Conservation (phyloP, 2,797 vertebrate genomes). For the Acipenser transmontanus region DNA sequence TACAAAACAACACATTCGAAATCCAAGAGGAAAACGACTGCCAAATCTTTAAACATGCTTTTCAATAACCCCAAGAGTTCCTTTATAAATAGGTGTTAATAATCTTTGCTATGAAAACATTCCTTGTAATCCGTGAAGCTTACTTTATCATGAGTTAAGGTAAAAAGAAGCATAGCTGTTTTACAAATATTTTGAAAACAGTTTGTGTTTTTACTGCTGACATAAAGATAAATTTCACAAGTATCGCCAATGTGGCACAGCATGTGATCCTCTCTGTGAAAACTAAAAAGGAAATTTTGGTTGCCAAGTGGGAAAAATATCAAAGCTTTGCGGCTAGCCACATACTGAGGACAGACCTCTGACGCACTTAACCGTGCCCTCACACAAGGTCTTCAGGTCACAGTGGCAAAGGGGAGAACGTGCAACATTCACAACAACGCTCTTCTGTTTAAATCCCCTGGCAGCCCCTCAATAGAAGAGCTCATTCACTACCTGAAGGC, state of each 20-base stretch:
- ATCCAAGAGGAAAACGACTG: slow-evolving; percentile 40
- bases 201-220: slow-evolving; percentile 68
- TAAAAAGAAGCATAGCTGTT: slow-evolving; percentile 64
- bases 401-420: slow-evolving; percentile 31
- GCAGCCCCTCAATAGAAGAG: background rate
- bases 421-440: background rate
- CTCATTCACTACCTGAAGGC: slow-evolving; percentile 77
- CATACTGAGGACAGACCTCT: slow-evolving; percentile 47
- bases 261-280: slow-evolving; percentile 55
- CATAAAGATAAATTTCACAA: slow-evolving; percentile 68
- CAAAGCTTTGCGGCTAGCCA: slow-evolving; percentile 26
- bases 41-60: slow-evolving; percentile 27
- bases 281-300: slow-evolving; percentile 61
- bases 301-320: slow-evolving; percentile 46
- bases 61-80: slow-evolving; percentile 23
- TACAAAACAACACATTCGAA: background rate
- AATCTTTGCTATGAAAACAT: slow-evolving; percentile 54
- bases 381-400: slow-evolving; percentile 33
- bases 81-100: slow-evolving; percentile 39
- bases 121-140: slow-evolving; percentile 54
- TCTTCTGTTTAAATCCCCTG: background rate
- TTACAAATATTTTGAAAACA: slow-evolving; percentile 71
- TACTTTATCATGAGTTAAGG: slow-evolving; percentile 39
- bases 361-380: slow-evolving; percentile 56
- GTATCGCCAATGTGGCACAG: slow-evolving; percentile 56